Conservation (phyloP, 2,113 vertebrate genomes). For the Heliornis fulica region DNA sequence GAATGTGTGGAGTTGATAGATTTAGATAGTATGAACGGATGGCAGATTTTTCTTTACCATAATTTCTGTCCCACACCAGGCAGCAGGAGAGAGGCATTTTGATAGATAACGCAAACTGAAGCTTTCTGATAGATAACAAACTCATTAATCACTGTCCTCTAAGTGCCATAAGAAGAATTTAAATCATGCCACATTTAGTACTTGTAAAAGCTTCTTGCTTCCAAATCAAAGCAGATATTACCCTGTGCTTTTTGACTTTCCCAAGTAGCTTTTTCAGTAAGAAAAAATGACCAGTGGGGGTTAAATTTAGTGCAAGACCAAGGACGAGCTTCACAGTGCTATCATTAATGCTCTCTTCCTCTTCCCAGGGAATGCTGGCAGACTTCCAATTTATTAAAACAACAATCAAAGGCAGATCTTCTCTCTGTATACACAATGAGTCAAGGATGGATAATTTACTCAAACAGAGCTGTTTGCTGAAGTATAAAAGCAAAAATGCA, state of each 20-base stretch:
- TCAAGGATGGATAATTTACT: slow-evolving; percentile 72
- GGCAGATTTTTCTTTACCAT: slow-evolving; percentile 65
- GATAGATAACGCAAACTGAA: slow-evolving; percentile 64
- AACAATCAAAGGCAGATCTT: slow-evolving; percentile 68
- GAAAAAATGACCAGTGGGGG: slow-evolving; percentile 27
- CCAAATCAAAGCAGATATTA: slow-evolving; percentile 39
- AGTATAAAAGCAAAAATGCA: slow-evolving; percentile 67
- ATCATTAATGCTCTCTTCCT: slow-evolving; percentile 60
- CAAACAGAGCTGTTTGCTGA: slow-evolving; percentile 63
- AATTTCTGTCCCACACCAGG: slow-evolving; percentile 52
- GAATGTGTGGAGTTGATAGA: slow-evolving; percentile 52
- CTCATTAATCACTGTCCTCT: slow-evolving; percentile 66
- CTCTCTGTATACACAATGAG: slow-evolving; percentile 59
- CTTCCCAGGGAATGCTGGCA: slow-evolving; percentile 67
- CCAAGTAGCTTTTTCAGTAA: slow-evolving; percentile 9
- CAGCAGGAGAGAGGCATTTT: slow-evolving; percentile 60
- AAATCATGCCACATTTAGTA: slow-evolving; percentile 6
- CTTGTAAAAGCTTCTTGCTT: slow-evolving; percentile 29
- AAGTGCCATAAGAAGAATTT: slow-evolving; percentile 59
- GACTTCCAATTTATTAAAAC: slow-evolving; percentile 78
- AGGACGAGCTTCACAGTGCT: slow-evolving; percentile 45
- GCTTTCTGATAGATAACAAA: slow-evolving; percentile 47
- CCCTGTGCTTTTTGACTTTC: slow-evolving; percentile 28
- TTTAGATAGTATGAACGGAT: slow-evolving; percentile 39
- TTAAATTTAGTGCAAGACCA: slow-evolving; percentile 70